A percentile compares a stretch with the other conserved stretches of the same genome.
These are phyloP conservation scores for Coptodon rendalli DNA, from an alignment of 2,113 vertebrate genomes.

Conservation along the genomic window DNA sequence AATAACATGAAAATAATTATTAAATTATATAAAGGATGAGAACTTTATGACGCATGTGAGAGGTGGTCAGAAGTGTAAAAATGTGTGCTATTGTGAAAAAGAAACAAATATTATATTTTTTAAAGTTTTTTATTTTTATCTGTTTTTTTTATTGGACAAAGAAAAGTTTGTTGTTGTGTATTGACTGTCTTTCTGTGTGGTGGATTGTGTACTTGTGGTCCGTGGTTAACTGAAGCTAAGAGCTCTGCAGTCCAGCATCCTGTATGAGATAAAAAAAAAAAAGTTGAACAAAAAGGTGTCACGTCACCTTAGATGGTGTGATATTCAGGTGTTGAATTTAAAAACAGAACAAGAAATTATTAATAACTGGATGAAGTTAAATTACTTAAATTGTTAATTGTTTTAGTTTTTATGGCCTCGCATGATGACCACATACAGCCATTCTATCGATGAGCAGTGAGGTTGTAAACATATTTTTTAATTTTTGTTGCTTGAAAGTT, in stretches of 20 bases:
- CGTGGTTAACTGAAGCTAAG: not conserved
- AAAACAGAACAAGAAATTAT: not conserved
- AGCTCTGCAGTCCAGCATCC: not conserved
- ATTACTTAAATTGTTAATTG: rapidly evolving
- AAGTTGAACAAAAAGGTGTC: not conserved
- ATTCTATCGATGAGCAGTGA: not conserved
- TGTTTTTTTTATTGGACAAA: not conserved
- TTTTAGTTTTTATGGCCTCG: not conserved
- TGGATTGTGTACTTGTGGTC: not conserved
- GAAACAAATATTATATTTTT: not conserved
- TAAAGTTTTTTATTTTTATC: not conserved
- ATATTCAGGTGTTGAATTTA: not conserved
- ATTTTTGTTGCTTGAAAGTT: not conserved
- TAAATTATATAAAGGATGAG: not conserved
- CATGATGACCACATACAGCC: not conserved
- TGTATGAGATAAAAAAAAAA: not conserved
- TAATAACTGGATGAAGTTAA: rapidly evolving
- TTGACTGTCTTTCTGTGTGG: not conserved
- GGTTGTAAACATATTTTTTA: rapidly evolving
- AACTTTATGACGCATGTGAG: rapidly evolving
- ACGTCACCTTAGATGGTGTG: not conserved
- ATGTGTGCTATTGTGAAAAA: not conserved
- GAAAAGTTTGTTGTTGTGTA: not conserved
- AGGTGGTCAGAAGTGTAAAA: not conserved
- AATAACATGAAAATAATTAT: not conserved